Conservation (phyloP, 2,888 invertebrate genomes). For the Ramazzottius varieornatus region DNA sequence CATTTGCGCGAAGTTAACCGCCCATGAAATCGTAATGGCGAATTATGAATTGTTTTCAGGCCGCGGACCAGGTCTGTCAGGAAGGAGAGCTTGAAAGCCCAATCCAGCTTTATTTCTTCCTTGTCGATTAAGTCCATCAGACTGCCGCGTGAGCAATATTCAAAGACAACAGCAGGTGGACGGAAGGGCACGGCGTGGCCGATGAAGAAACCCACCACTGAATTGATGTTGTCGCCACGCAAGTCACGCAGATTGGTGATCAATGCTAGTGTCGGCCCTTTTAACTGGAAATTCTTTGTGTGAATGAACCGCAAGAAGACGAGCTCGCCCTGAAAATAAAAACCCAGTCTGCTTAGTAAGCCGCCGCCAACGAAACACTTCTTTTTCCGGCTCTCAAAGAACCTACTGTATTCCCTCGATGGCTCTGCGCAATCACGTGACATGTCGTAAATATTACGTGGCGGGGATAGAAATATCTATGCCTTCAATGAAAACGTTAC, state of each 20-base stretch:
- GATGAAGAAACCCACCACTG: constrained; percentile 55
- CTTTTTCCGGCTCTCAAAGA: too few relatives aligned
- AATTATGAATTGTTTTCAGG: constrained; percentile 37
- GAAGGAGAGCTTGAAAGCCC: constrained; percentile 75
- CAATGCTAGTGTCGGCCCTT: constrained; percentile 27
- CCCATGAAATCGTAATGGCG: constrained; percentile 55
- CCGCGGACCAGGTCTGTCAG: constrained; percentile 69
- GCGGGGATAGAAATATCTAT: too few relatives aligned
- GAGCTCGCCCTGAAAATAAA: constrained; percentile 46
- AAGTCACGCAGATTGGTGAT: constrained; percentile 41
- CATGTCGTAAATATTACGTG: too few relatives aligned
- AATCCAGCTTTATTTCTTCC: constrained; percentile 71
- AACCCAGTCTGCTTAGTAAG: constrained; percentile 6
- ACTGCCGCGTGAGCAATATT: constrained; percentile 62
- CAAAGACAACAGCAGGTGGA: constrained; percentile 34
- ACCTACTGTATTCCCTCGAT: too few relatives aligned
- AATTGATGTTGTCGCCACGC: constrained; percentile 69
- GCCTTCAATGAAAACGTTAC: too few relatives aligned
- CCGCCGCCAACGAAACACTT: too few relatives aligned
- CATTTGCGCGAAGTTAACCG: constrained; percentile 65
- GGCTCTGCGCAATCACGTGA: too few relatives aligned
- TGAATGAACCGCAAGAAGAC: constrained; percentile 59
- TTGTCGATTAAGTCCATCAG: constrained; percentile 60
- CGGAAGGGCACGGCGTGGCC: constrained; percentile 42
- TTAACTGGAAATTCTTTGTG: constrained; percentile 40